Percentiles rank a stretch among this genome's conserved stretches.
phyloP scores from a whole-genome alignment of 2,113 vertebrate species.

The Coturnix japonica region DNA sequence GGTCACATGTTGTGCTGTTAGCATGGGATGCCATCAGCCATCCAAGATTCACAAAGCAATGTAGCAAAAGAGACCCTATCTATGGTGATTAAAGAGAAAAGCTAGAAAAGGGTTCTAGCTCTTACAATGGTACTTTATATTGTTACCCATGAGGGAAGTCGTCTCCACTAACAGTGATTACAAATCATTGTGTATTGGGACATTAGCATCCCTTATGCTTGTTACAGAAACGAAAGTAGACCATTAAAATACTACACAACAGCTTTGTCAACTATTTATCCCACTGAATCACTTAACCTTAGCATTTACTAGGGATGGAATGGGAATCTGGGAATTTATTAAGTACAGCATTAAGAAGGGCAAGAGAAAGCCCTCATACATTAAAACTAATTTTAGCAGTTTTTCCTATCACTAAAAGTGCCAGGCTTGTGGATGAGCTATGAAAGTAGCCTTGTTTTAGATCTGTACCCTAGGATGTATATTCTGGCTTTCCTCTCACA shows the following conservation, averaged over 20 bases:
- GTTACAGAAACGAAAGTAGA: constrained; percentile 45
- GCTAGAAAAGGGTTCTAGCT: not conserved
- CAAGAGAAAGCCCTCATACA: not conserved
- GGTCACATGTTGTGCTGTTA: not conserved
- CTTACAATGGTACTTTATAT: not conserved
- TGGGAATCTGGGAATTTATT: not conserved
- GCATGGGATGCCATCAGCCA: not conserved
- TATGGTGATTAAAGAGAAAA: not conserved
- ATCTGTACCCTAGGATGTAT: not conserved
- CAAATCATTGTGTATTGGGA: constrained; percentile 9
- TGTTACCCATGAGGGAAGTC: constrained; percentile 26
- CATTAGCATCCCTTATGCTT: constrained; percentile 27
- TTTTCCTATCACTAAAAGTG: not conserved
- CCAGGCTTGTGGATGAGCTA: not conserved
- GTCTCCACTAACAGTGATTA: constrained; percentile 16
- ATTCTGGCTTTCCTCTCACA: not conserved
- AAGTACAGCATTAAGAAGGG: not conserved
- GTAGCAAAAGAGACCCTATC: not conserved
- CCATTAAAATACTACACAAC: constrained; percentile 29
- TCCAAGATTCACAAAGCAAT: not conserved
- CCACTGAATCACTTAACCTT: constrained; percentile 24
- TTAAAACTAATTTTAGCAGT: not conserved
- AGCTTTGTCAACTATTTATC: constrained; percentile 26
- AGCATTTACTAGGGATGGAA: not conserved
- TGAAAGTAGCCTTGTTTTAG: not conserved